phyloP scores from a whole-genome alignment of 35 echinoderm and acorn worm genomes.

The Chiridota heheva region DNA sequence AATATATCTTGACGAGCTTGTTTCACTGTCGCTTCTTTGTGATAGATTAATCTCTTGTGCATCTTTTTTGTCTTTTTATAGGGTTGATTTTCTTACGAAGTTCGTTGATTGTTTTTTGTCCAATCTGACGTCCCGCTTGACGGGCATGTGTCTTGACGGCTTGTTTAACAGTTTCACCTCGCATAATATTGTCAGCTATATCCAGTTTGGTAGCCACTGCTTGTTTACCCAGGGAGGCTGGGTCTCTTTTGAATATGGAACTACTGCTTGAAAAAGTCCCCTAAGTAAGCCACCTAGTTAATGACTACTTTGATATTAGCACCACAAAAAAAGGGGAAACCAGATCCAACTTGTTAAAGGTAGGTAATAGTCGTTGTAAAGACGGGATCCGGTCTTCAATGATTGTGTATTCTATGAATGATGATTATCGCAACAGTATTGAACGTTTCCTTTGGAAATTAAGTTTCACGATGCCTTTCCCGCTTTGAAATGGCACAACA shows the following conservation, averaged over 20 bases:
- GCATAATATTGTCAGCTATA: slow-evolving; percentile 20
- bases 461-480: no score
- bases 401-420: neutral
- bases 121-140: neutral
- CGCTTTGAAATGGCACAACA: slow-evolving; percentile 50
- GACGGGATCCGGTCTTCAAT: neutral
- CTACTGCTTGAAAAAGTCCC: slow-evolving; percentile 21
- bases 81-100: no score
- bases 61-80: slow-evolving; percentile 1
- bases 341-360: slow-evolving; percentile 33
- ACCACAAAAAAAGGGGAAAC: slow-evolving; percentile 37
- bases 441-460: slow-evolving; percentile 43
- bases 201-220: slow-evolving; percentile 31
- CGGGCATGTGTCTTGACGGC: neutral
- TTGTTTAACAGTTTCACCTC: slow-evolving; percentile 32
- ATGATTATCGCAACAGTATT: slow-evolving; percentile 29
- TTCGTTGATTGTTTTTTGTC: no score
- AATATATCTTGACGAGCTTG: neutral
- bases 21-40: neutral
- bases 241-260: slow-evolving; percentile 31
- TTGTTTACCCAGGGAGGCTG: slow-evolving; percentile 26
- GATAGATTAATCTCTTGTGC: neutral
- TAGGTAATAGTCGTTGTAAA: slow-evolving; percentile 63
- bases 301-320: slow-evolving; percentile 30
- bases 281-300: slow-evolving; percentile 47